Evolutionary conservation across 2,113 vertebrate genomes (phyloP).

Genomic region (Sander lucioperca): DNA sequence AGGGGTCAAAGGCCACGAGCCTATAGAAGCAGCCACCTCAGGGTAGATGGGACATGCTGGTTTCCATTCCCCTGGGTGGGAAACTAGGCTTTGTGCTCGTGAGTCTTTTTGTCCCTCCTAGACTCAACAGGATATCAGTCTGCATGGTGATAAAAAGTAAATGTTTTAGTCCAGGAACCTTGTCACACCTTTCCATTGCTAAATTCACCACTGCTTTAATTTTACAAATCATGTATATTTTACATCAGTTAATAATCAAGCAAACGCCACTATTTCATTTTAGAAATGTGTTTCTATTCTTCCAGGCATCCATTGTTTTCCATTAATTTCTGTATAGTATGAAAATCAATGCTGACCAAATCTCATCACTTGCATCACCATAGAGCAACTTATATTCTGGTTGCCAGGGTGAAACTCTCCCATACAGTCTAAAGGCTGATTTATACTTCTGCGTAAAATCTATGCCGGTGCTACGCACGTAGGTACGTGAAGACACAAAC

Average conservation of each 20-base stretch:
- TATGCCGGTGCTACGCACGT: too few species aligned
- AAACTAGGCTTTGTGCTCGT: slow-evolving; percentile 57
- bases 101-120: slow-evolving; percentile 38
- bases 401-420: neutral
- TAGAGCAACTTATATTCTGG: neutral
- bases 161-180: slow-evolving; percentile 19
- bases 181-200: neutral
- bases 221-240: neutral
- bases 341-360: neutral
- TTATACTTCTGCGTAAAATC: too few species aligned
- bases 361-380: neutral
- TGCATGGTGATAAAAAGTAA: slow-evolving; percentile 48
- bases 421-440: neutral
- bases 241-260: neutral
- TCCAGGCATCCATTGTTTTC: neutral
- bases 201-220: neutral
- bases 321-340: neutral
- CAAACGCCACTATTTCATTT: neutral
- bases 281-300: neutral
- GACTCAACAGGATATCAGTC: slow-evolving; percentile 70
- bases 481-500: too few species aligned
- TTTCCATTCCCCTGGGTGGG: slow-evolving; percentile 52
- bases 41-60: slow-evolving; percentile 67
- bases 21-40: slow-evolving; percentile 60
- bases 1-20: slow-evolving; percentile 71